A percentile compares a stretch with the other conserved stretches of the same genome.
Evolutionary conservation across 2,797 vertebrate genomes (phyloP).

Genomic region (Cyprinella venusta): DNA sequence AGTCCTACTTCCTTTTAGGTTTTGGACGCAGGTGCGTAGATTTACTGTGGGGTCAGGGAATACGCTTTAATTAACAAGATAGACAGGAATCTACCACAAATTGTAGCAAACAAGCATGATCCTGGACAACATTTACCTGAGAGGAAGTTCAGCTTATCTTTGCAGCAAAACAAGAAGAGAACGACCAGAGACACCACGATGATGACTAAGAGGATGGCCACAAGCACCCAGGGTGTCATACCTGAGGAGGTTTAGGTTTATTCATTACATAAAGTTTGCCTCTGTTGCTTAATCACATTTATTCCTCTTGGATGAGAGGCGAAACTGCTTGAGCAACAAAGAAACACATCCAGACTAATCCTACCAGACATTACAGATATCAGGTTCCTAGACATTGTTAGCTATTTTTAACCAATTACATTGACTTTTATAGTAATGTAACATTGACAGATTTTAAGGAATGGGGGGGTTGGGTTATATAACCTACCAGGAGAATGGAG

Average conservation of each 20-base stretch:
- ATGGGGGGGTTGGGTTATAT: neutral
- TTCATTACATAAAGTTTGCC: neutral
- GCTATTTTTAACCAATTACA: neutral
- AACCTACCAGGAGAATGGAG: constrained; percentile 65
- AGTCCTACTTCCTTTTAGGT: constrained; percentile 80
- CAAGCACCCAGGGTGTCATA: constrained; percentile 74
- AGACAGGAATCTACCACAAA: constrained; percentile 13
- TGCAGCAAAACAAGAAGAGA: constrained; percentile 80
- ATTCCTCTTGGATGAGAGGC: neutral
- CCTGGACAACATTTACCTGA: constrained; percentile 69
- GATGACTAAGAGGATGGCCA: constrained; percentile 76
- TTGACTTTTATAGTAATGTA: neutral
- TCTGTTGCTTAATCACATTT: neutral
- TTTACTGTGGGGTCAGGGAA: constrained; percentile 70
- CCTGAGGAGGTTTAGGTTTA: constrained; percentile 55
- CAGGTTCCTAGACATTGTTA: neutral
- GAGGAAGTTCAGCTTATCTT: constrained; percentile 79
- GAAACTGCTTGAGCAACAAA: constrained; percentile 5
- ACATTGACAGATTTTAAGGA: neutral
- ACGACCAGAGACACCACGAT: constrained; percentile 77
- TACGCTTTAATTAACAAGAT: constrained; percentile 21
- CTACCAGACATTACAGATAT: neutral
- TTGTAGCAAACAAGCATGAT: neutral
- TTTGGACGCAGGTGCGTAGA: constrained; percentile 80
- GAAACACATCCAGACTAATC: constrained; percentile 13